These are phyloP conservation scores for Rattus norvegicus DNA, from an alignment of 2,113 vertebrate species.

Conservation along the genomic window DNA sequence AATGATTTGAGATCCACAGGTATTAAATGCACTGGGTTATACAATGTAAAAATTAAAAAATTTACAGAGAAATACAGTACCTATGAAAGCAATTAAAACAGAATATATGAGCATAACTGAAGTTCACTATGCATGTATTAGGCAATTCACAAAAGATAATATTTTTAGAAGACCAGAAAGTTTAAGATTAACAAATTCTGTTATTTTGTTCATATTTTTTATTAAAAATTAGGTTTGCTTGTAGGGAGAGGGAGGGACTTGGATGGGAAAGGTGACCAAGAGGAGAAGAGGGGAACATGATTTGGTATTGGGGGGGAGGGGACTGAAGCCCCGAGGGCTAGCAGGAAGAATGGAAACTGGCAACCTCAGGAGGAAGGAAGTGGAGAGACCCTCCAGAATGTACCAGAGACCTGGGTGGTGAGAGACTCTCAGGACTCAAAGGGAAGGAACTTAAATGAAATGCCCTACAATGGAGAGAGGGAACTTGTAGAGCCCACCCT, in stretches of 20 bases:
- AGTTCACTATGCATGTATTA: not conserved
- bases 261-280: too few species aligned
- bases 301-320: too few species aligned
- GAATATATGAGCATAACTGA: not conserved
- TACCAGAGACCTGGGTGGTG: too few species aligned
- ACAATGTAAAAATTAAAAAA: slow-evolving; percentile 12
- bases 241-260: not conserved
- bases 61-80: not conserved
- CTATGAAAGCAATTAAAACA: not conserved
- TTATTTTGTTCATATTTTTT: not conserved
- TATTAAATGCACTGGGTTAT: not conserved
- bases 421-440: too few species aligned
- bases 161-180: not conserved
- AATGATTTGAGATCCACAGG: not conserved
- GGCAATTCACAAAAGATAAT: not conserved
- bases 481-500: too few species aligned
- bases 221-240: not conserved
- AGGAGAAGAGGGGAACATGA: too few species aligned
- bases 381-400: too few species aligned
- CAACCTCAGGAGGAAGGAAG: too few species aligned
- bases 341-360: too few species aligned
- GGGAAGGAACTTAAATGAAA: too few species aligned
- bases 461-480: too few species aligned
- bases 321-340: too few species aligned
- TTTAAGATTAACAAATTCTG: not conserved